These are phyloP conservation scores for Sinocyclocheilus grahami DNA, from an alignment of 2,113 vertebrate species.

Conservation along the genomic window DNA sequence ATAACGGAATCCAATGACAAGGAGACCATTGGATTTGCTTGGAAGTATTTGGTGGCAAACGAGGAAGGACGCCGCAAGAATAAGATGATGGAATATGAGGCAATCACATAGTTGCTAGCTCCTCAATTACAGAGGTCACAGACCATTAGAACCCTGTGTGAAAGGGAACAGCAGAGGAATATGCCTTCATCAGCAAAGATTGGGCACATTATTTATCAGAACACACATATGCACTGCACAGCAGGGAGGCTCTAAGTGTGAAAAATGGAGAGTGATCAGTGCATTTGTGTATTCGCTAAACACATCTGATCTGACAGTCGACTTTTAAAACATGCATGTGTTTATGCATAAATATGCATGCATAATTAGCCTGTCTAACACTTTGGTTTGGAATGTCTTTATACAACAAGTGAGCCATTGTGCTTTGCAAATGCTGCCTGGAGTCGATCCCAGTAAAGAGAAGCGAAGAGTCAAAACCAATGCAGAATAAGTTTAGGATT, in stretches of 20 bases:
- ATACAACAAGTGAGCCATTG: neutral
- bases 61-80: neutral
- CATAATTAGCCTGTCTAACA: neutral
- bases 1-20: slow-evolving; percentile 14
- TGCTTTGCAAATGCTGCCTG: neutral
- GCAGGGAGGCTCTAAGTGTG: slow-evolving; percentile 61
- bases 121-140: slow-evolving; percentile 36
- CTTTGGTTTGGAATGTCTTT: neutral
- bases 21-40: slow-evolving; percentile 46
- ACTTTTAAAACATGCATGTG: slow-evolving; percentile 3
- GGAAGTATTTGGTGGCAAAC: neutral
- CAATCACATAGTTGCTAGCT: slow-evolving; percentile 10
- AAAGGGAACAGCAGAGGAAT: slow-evolving; percentile 45
- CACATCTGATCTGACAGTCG: slow-evolving; percentile 18
- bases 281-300: neutral
- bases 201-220: neutral
- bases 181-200: slow-evolving; percentile 23
- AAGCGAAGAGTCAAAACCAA: neutral
- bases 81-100: slow-evolving; percentile 27
- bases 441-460: slow-evolving; percentile 3
- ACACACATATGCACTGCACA: slow-evolving; percentile 40
- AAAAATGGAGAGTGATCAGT: slow-evolving; percentile 11
- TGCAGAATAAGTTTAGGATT: neutral
- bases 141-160: slow-evolving; percentile 31
- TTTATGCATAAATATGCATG: neutral